A percentile compares a stretch with the other conserved stretches of the same genome.
phyloP scores from a whole-genome alignment of 2,797 vertebrate genomes.

The Anomalospiza imberbis region DNA sequence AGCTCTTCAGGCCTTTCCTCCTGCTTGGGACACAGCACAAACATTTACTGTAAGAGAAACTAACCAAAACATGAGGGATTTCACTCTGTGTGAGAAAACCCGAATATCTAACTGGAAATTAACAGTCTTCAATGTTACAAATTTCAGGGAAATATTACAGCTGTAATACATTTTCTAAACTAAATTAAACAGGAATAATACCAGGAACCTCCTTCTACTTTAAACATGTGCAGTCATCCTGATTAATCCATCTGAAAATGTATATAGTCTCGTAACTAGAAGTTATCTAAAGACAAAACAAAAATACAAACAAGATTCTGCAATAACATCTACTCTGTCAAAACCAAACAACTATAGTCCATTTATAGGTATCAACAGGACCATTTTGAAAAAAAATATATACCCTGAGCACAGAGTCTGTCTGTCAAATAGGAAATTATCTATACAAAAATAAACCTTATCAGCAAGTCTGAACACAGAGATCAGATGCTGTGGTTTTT shows the following conservation, averaged over 20 bases:
- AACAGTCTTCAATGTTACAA: background rate
- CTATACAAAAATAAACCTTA: background rate
- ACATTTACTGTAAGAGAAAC: background rate
- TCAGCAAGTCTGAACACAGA: background rate
- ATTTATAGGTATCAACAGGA: background rate
- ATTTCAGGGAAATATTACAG: background rate
- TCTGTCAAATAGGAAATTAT: background rate
- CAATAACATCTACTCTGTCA: background rate
- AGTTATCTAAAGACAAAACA: background rate
- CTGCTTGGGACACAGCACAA: background rate
- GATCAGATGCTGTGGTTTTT: background rate
- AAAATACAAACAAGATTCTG: background rate
- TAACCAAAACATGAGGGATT: background rate
- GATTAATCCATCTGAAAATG: background rate
- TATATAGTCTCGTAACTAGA: background rate
- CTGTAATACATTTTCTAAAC: background rate
- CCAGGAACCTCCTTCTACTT: background rate
- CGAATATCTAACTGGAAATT: background rate
- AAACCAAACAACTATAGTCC: rapidly evolving
- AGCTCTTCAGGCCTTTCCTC: background rate
- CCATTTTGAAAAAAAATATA: background rate
- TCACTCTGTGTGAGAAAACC: background rate
- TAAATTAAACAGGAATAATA: background rate
- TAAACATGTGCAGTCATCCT: background rate
- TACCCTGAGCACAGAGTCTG: background rate